Evolutionary conservation across 2,113 vertebrate genomes (phyloP).

Genomic region (Cyphomyrus plagiostoma): DNA sequence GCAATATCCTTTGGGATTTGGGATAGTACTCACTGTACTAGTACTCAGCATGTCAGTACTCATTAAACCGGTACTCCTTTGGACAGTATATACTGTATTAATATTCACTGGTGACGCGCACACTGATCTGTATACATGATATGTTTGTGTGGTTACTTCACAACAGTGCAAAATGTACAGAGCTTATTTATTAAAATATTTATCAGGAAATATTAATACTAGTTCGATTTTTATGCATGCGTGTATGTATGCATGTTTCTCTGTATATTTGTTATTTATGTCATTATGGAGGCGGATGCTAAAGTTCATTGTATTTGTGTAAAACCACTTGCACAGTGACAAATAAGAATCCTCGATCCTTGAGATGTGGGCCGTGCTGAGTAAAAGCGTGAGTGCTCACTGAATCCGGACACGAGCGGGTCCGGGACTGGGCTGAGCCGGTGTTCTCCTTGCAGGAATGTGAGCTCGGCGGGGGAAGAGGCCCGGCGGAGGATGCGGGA

Average conservation of each 20-base stretch:
- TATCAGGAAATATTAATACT: not conserved
- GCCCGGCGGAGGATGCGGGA: conserved; percentile 94
- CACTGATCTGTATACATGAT: not conserved
- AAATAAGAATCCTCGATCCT: not conserved
- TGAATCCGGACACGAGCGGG: not conserved
- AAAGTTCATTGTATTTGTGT: not conserved
- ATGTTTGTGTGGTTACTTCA: not conserved
- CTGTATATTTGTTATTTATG: not conserved
- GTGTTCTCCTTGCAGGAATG: conserved; percentile 76
- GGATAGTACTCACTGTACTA: not conserved
- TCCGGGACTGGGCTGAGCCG: conserved; percentile 26
- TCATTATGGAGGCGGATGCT: not conserved
- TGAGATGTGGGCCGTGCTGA: not conserved
- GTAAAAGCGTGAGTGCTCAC: not conserved
- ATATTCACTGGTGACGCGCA: not conserved
- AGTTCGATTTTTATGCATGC: not conserved
- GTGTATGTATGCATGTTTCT: not conserved
- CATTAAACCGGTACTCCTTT: not conserved
- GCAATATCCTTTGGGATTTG: not conserved
- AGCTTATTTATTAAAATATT: not conserved
- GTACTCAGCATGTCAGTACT: not conserved
- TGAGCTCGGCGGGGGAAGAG: conserved; percentile 96
- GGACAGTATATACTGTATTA: not conserved
- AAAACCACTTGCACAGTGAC: not conserved
- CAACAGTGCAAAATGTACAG: not conserved